A percentile compares a stretch with the other conserved stretches of the same genome.
Conservation (phyloP, 2,113 vertebrate species). For the Xyrauchen texanus region DNA sequence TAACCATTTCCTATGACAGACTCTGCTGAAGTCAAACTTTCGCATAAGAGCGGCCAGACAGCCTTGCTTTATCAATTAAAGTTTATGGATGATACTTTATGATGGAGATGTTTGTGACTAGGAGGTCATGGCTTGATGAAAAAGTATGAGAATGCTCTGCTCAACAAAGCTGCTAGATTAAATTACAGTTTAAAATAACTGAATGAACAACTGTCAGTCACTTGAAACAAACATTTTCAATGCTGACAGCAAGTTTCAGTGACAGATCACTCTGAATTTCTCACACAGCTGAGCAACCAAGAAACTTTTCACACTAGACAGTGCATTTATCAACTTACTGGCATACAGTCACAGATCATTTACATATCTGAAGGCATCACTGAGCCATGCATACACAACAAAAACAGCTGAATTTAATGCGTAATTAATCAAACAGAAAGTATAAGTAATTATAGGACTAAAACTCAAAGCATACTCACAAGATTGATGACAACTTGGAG, state of each 20-base stretch:
- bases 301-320: not conserved
- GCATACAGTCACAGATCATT: not conserved
- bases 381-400: not conserved
- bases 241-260: not conserved
- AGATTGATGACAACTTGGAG: slow-evolving; percentile 30
- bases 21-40: not conserved
- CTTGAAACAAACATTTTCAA: not conserved
- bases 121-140: too few relatives aligned
- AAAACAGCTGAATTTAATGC: not conserved
- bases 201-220: not conserved
- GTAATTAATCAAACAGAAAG: not conserved
- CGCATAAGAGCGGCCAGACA: not conserved
- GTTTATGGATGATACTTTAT: not conserved
- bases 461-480: slow-evolving; percentile 33
- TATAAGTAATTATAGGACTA: too few relatives aligned
- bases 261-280: not conserved
- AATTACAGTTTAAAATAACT: not conserved
- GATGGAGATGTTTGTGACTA: not conserved
- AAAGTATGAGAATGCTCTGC: too few relatives aligned
- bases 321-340: not conserved
- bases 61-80: too few relatives aligned
- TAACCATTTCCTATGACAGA: slow-evolving; percentile 12
- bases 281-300: not conserved
- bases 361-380: not conserved
- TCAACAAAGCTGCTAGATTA: not conserved